These are phyloP conservation scores for Lycocerus yunnanus DNA, from an alignment of 2,888 invertebrate genomes.

Conservation along the genomic window DNA sequence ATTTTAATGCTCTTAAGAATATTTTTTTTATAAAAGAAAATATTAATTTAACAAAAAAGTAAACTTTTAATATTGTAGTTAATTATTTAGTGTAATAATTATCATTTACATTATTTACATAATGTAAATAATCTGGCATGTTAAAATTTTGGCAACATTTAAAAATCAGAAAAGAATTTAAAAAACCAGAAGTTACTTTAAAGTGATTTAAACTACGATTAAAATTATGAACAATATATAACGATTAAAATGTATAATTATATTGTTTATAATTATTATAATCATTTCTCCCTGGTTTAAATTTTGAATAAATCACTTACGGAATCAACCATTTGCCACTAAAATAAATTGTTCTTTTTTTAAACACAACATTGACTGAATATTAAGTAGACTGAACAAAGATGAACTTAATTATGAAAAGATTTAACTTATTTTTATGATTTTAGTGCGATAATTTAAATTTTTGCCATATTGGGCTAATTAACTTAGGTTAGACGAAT, in stretches of 20 bases:
- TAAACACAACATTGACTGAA: background rate
- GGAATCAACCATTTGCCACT: too few species aligned
- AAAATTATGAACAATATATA: background rate
- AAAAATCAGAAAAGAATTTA: background rate
- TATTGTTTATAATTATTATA: background rate
- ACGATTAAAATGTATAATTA: background rate
- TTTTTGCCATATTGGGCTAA: background rate
- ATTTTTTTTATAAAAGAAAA: background rate
- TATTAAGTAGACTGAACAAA: background rate
- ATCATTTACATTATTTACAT: background rate
- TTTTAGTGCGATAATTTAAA: background rate
- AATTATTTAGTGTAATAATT: background rate
- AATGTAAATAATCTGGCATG: background rate
- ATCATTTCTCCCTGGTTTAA: too few species aligned
- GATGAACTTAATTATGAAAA: background rate
- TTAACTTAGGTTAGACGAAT: background rate
- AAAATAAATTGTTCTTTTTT: background rate
- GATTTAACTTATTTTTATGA: background rate
- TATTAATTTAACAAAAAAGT: background rate
- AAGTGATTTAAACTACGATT: background rate
- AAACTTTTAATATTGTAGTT: background rate
- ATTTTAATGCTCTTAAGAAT: background rate
- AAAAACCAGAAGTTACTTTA: too few species aligned
- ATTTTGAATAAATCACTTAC: background rate
- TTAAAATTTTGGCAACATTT: background rate